Percentiles rank a stretch among this genome's conserved stretches.
Evolutionary conservation across 2,888 invertebrate species (phyloP).

Genomic region (Automeris io): DNA sequence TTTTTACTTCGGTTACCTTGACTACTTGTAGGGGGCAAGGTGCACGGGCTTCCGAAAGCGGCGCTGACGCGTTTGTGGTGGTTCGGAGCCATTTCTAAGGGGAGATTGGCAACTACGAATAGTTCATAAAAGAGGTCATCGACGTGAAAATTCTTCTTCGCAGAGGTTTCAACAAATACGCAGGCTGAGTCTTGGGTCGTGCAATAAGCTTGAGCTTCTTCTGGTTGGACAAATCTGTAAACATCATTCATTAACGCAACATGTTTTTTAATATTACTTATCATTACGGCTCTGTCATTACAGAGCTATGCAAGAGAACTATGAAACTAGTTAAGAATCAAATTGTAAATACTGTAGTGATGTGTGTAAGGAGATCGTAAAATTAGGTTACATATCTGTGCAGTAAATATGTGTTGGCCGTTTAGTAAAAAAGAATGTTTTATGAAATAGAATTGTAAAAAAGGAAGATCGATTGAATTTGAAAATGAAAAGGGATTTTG

Average conservation of each 20-base stretch:
- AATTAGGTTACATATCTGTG: too few relatives aligned
- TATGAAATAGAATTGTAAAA: too few relatives aligned
- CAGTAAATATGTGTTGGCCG: too few relatives aligned
- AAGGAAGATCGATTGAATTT: too few relatives aligned
- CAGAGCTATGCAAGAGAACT: too few relatives aligned
- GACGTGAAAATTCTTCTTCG: slow-evolving; percentile 87
- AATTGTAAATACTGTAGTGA: too few relatives aligned
- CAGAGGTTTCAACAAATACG: slow-evolving; percentile 89
- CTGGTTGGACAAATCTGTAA: slow-evolving; percentile 83
- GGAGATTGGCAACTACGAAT: slow-evolving; percentile 88
- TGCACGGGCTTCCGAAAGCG: slow-evolving; percentile 86
- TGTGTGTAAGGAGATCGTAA: too few relatives aligned
- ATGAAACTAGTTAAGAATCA: too few relatives aligned
- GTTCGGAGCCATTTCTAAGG: slow-evolving; percentile 92
- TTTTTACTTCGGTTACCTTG: slow-evolving; percentile 82
- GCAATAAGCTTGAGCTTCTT: slow-evolving; percentile 87
- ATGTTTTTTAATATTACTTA: not conserved
- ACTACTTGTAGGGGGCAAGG: slow-evolving; percentile 82
- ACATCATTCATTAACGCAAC: slow-evolving; percentile 8
- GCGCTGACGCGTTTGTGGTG: slow-evolving; percentile 89
- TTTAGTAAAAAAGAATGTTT: too few relatives aligned
- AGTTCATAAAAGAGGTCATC: slow-evolving; percentile 91
- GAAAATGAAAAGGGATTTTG: too few relatives aligned
- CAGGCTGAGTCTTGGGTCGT: slow-evolving; percentile 86
- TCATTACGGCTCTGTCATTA: too few relatives aligned